Percentiles rank a stretch among this genome's conserved stretches.
These are phyloP conservation scores for Cettia cetti DNA, from an alignment of 2,113 vertebrate genomes.

Conservation along the genomic window DNA sequence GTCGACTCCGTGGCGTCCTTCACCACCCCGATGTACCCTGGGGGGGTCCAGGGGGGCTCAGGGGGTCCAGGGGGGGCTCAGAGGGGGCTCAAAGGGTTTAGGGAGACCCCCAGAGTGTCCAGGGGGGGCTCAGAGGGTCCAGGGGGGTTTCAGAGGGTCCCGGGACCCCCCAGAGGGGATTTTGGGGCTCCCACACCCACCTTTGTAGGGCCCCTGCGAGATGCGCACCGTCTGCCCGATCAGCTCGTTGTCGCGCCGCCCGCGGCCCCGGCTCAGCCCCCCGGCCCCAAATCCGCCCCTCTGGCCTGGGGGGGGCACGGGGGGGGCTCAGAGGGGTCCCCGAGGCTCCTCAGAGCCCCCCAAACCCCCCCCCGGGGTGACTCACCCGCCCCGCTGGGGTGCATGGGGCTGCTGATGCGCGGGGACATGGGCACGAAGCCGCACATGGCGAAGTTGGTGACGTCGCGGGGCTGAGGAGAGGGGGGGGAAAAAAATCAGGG, in stretches of 20 bases:
- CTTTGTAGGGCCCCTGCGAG: constrained; percentile 95
- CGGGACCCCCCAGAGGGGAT: no score
- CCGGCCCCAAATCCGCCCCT: constrained; percentile 78
- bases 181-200: constrained; percentile 44
- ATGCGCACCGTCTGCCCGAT: constrained; percentile 95
- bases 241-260: constrained; percentile 90
- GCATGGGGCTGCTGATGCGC: constrained; percentile 93
- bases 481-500: no score
- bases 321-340: not conserved
- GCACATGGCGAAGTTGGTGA: constrained; percentile 90
- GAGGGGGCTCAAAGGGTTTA: no score
- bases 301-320: constrained; percentile 36
- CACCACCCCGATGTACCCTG: constrained; percentile 91
- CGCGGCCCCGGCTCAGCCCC: constrained; percentile 85
- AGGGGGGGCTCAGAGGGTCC: no score
- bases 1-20: constrained; percentile 95
- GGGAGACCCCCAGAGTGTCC: no score
- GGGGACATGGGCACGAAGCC: constrained; percentile 93
- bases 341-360: not conserved
- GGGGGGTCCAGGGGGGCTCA: no score
- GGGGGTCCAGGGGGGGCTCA: no score
- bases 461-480: constrained; percentile 57
- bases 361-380: fast-evolving
- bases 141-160: no score
- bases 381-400: constrained; percentile 82